Base-by-base conservation (phyloP, 2,797 vertebrate genomes). In the Zalophus californianus region DNA sequence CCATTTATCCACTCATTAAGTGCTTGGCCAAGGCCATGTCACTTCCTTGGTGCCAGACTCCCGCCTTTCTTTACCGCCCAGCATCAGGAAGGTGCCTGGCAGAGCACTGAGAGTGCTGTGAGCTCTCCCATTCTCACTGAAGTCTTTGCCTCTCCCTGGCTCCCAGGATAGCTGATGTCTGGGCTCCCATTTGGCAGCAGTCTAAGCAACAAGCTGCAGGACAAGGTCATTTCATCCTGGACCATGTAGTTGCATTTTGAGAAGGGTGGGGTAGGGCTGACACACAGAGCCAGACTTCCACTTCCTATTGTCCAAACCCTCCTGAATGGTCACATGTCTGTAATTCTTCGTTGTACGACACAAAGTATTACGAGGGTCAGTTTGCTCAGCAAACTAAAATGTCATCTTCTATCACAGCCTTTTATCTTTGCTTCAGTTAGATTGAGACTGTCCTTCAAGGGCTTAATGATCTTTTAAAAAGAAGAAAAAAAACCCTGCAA, bases 351-450 rank as follows among this genome's bases (percentile, higher is more conserved):
- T 70, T 79, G 52, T 35, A 23, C 0, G 13, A 77, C 8, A 35
- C 21, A 27, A 64, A 68, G 12, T 80, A 44, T 44, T 79, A 64
- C 29, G 41, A 72, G 68, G 35, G 13, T 92, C 72, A 52, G 38
- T 85, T 80, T 88, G 54, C 54, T n/a, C 27, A 90, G 68, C 15
- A 72, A 80, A 80, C 64, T 20, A 72, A 86, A 83, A 83, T 9
- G 9, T 54, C 60, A 48, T 38, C 75, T 60, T 89, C 48, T 66
- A 73, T 54, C 41, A 73, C 2, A 3, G 16, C 21, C 56, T 68
- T 90, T 64, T 68, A 50, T 64, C 38, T 85, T 64, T 44, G 48
- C 79, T 86, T 96, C 50, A 38, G 23, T 97, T 92, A 86, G 18
- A 75, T 16, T 25, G 23, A 90, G 58, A 83, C 16, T 41, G 44